Conservation (phyloP, 2,888 invertebrate species). For the Conchocele bisecta region DNA sequence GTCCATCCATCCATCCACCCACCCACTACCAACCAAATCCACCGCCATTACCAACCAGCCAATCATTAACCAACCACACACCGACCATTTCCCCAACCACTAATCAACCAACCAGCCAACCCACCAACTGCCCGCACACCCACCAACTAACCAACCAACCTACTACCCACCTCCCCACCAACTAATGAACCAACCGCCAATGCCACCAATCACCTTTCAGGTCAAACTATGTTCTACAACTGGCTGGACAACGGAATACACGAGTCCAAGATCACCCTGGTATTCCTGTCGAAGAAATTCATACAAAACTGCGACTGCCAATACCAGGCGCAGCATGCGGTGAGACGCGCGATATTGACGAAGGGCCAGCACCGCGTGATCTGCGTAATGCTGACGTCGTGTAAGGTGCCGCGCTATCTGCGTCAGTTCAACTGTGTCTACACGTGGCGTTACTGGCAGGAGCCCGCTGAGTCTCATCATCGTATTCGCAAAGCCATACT, state of each 20-base stretch:
- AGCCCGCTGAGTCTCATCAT: neutral
- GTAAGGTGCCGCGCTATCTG: conserved; percentile 43
- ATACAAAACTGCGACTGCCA: conserved; percentile 18
- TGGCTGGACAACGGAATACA: conserved; percentile 49
- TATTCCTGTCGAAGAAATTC: conserved; percentile 52
- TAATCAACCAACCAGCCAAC: too few species aligned
- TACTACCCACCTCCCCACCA: neutral
- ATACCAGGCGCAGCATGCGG: conserved; percentile 36
- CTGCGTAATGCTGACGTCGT: conserved; percentile 40
- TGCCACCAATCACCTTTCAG: conserved; percentile 4
- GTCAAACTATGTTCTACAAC: conserved; percentile 18
- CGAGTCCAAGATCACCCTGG: conserved; percentile 34
- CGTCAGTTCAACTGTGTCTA: conserved; percentile 44
- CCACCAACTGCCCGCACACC: too few species aligned
- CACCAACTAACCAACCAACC: too few species aligned
- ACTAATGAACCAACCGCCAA: neutral
- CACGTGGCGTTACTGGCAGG: conserved; percentile 38
- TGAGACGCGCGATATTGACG: conserved; percentile 33
- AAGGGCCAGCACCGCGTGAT: conserved; percentile 48
- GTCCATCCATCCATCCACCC: too few species aligned
- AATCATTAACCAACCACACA: too few species aligned
- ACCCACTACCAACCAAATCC: too few species aligned
- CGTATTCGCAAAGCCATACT: conserved; percentile 35
- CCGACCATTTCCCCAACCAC: too few species aligned
- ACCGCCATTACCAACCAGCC: too few species aligned